Conservation (phyloP, 2,888 invertebrate species). For the Amblyteles armatorius region DNA sequence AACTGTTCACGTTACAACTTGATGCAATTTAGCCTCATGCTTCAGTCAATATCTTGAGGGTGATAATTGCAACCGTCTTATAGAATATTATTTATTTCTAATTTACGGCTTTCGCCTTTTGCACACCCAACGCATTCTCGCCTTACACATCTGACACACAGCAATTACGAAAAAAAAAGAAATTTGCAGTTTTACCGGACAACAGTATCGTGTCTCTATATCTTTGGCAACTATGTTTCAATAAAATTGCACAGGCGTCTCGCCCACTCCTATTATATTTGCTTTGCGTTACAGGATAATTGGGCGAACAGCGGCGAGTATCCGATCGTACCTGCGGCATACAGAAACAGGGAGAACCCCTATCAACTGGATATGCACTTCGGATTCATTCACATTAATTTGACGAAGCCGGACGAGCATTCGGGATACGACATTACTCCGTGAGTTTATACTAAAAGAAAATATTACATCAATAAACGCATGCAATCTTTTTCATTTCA, state of each 20-base stretch:
- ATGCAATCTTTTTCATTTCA: background rate
- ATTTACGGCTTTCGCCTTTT: too few relatives aligned
- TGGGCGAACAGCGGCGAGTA: conserved; percentile 90
- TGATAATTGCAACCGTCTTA: too few relatives aligned
- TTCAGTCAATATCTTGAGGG: too few relatives aligned
- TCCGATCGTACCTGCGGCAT: conserved; percentile 91
- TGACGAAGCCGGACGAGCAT: conserved; percentile 91
- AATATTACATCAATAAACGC: background rate
- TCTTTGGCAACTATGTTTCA: background rate
- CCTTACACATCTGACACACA: too few relatives aligned
- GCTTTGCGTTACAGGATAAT: conserved; percentile 77
- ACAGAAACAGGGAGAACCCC: conserved; percentile 89
- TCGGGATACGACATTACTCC: conserved; percentile 89
- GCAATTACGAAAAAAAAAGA: too few relatives aligned
- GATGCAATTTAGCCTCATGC: too few relatives aligned
- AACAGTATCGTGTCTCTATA: background rate
- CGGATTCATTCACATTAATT: conserved; percentile 94
- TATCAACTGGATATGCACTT: conserved; percentile 92
- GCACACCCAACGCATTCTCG: too few relatives aligned
- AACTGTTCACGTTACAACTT: too few relatives aligned
- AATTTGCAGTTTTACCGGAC: too few relatives aligned
- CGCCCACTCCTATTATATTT: background rate
- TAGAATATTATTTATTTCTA: too few relatives aligned
- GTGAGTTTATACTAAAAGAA: conserved; percentile 86
- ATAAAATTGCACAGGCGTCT: background rate